Conservation (phyloP, 1,140 invertebrate species). For the Euglossa dilemma region DNA sequence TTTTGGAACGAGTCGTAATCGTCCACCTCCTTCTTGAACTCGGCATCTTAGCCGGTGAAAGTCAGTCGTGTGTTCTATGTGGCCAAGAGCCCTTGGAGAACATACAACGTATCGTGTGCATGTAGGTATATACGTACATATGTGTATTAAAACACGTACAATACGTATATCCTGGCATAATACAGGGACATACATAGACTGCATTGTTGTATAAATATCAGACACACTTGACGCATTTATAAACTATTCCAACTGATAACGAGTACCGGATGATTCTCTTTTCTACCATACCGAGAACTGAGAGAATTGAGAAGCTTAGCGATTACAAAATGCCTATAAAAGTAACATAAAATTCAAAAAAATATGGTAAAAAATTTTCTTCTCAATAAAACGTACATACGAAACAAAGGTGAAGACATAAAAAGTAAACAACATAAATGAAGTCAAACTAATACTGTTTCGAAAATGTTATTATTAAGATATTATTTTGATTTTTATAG, state of each 20-base stretch:
- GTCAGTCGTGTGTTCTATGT: slow-evolving; percentile 55
- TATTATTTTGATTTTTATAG: background rate
- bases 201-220: slow-evolving; percentile 30
- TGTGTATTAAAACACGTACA: background rate
- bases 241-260: slow-evolving; percentile 34
- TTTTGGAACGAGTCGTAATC: slow-evolving; percentile 57
- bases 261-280: slow-evolving; percentile 6
- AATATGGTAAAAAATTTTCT: background rate
- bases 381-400: background rate
- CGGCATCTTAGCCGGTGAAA: slow-evolving; percentile 65
- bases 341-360: background rate
- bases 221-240: slow-evolving; percentile 23
- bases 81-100: slow-evolving; percentile 49
- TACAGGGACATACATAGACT: slow-evolving; percentile 3
- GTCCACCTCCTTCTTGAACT: slow-evolving; percentile 37
- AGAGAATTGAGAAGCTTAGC: background rate
- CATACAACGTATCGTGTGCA: slow-evolving; percentile 29
- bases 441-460: background rate
- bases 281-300: background rate
- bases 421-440: background rate
- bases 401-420: background rate
- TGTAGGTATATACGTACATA: background rate
- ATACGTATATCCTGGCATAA: slow-evolving; percentile 17
- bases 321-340: background rate
- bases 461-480: background rate